Percentiles rank a stretch among this genome's conserved stretches.
These are phyloP conservation scores for Copsychus sechellarum DNA, from an alignment of 2,113 vertebrate genomes.

Conservation along the genomic window DNA sequence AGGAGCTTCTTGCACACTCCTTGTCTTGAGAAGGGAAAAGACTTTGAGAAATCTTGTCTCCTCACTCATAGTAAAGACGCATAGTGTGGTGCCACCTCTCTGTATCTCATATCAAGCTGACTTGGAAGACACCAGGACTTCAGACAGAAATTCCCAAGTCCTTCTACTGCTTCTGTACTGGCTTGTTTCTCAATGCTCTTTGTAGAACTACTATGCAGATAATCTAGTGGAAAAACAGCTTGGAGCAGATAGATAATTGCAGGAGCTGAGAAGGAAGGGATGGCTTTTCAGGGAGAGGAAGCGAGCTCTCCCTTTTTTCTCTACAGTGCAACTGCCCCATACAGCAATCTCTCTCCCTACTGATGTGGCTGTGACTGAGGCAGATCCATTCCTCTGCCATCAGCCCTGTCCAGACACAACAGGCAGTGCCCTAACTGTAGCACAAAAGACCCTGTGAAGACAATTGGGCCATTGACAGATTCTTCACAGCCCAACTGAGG, in stretches of 20 bases:
- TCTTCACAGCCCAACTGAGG: background rate
- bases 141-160: background rate
- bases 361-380: background rate
- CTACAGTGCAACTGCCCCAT: background rate
- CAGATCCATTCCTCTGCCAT: background rate
- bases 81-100: background rate
- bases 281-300: background rate
- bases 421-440: background rate
- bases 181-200: background rate
- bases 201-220: background rate
- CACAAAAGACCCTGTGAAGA: background rate
- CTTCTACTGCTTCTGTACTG: background rate
- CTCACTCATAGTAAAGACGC: background rate
- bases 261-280: background rate
- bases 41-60: background rate
- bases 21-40: background rate
- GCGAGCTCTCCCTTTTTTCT: background rate
- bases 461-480: background rate
- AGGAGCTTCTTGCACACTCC: background rate
- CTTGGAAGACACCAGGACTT: background rate
- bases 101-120: background rate
- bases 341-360: background rate
- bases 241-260: background rate
- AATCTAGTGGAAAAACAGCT: background rate
- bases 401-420: background rate